Evolutionary conservation across 30 jellyfish, hydroid and myxozoan species (phyloP), one percentile per base, ranked within the genome.

Genomic region (Pelagia noctiluca): DNA sequence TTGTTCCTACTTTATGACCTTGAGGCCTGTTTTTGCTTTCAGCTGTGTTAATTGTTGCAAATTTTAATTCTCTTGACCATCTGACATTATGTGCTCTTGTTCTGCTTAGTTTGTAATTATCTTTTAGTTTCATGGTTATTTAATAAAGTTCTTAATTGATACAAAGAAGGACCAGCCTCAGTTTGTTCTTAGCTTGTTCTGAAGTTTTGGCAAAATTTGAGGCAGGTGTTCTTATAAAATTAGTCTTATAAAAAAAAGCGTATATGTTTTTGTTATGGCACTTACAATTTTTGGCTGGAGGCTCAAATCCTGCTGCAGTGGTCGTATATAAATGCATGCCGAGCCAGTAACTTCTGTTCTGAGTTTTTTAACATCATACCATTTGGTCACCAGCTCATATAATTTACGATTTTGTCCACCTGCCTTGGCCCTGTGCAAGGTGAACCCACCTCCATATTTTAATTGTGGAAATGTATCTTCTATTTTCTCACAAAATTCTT

Each of bases 301-400:
- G 57, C 16, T 42, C 57, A 42, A 42, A 42, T 42, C 57, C 8
- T 42, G 57, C 57, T 42, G 57, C 57, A 42, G 57, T 42, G 57
- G 57, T 16, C 16, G 57, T 42, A 42, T 42, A 42, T 42, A 42
- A 42, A 42, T 42, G 16, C 57, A 42, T 42, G 57, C 57, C 8
- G 57, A 42, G 16, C 57, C 16, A 16, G 57, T 42, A 42, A 42
- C 16, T 42, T 42, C 57, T 16, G 57, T 16, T 42, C 57, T 42
- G 16, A 42, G 57, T 42, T 42, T 42, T 16, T 16, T 42, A 5
- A 42, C 57, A 42, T 42, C 57, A 42, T 42, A 42, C 57, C 57
- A 42, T 16, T 42, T 42, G 8, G 57, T 42, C 16, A 42, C 57
- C 16, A 42, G 57, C 57, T 42, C 16, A 16, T 42, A 42, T 16